These are phyloP conservation scores for Zosterops pallidus DNA, from an alignment of 2,113 vertebrate species.

Conservation along the genomic window DNA sequence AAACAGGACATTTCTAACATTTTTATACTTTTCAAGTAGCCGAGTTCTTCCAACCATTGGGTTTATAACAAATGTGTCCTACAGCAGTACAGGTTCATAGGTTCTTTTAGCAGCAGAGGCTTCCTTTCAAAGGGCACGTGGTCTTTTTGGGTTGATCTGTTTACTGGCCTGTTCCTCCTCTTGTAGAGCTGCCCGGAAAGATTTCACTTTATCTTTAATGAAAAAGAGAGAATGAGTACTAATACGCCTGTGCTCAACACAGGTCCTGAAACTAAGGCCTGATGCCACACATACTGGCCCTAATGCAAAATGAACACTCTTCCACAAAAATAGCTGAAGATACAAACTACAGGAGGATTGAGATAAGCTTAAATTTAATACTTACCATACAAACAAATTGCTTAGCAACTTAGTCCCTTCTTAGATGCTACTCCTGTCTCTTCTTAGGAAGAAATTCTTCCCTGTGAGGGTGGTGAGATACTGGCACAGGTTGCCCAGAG, in stretches of 20 bases:
- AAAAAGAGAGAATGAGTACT: constrained; percentile 3
- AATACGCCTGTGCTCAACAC: not conserved
- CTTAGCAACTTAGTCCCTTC: not conserved
- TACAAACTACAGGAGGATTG: not conserved
- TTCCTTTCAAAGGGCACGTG: constrained; percentile 84
- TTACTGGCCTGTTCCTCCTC: constrained; percentile 97
- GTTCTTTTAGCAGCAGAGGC: constrained; percentile 67
- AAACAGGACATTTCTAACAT: constrained; percentile 71
- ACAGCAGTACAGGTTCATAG: constrained; percentile 62
- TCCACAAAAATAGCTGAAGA: not conserved
- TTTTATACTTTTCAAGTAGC: constrained; percentile 75
- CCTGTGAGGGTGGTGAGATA: not conserved
- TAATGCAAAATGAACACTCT: not conserved
- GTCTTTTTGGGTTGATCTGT: constrained; percentile 94
- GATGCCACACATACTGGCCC: not conserved
- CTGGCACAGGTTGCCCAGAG: not conserved
- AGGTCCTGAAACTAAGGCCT: not conserved
- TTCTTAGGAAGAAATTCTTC: not conserved
- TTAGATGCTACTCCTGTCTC: not conserved
- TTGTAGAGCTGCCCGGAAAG: constrained; percentile 91
- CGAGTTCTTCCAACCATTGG: constrained; percentile 65
- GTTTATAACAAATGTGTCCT: constrained; percentile 63
- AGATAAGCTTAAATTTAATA: not conserved
- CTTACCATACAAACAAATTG: not conserved
- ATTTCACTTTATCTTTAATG: constrained; percentile 92